Conservation (phyloP, 2,888 invertebrate genomes). For the Pachycephus smyrnensis region DNA sequence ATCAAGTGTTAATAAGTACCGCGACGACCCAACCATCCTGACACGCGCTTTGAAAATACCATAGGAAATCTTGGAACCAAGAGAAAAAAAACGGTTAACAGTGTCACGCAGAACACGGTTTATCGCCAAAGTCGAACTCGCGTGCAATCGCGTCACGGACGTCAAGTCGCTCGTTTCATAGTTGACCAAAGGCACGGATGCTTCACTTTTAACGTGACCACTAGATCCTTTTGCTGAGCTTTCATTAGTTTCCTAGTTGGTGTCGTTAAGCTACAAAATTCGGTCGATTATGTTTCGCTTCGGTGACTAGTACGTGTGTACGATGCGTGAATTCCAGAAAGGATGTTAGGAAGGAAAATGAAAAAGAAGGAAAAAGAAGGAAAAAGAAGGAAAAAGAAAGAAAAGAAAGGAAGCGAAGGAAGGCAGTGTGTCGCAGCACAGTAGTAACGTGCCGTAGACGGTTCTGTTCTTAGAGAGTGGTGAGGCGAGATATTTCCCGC, state of each 20-base stretch:
- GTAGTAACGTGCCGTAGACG: not conserved
- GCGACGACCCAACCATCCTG: constrained; percentile 12
- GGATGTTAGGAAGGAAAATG: not conserved
- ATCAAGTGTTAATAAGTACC: not conserved
- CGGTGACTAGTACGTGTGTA: not conserved
- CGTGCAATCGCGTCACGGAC: not conserved
- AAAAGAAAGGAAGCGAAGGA: not conserved
- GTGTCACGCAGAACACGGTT: not conserved
- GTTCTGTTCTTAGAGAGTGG: not conserved
- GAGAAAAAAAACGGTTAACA: not conserved
- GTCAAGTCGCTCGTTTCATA: not conserved
- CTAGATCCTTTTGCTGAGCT: not conserved
- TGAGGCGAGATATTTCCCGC: not conserved
- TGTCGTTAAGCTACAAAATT: not conserved
- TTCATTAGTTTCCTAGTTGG: not conserved
- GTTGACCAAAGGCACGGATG: not conserved
- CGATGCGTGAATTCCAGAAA: not conserved
- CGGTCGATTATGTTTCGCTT: not conserved
- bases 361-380: not conserved
- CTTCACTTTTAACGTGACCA: not conserved
- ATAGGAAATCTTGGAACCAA: constrained; percentile 1
- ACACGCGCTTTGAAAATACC: constrained; percentile 25
- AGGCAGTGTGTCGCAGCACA: not conserved
- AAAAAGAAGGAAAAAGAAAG: not conserved
- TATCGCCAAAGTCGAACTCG: not conserved